phyloP scores from a whole-genome alignment of 2,797 vertebrate genomes.

The Strix occidentalis region DNA sequence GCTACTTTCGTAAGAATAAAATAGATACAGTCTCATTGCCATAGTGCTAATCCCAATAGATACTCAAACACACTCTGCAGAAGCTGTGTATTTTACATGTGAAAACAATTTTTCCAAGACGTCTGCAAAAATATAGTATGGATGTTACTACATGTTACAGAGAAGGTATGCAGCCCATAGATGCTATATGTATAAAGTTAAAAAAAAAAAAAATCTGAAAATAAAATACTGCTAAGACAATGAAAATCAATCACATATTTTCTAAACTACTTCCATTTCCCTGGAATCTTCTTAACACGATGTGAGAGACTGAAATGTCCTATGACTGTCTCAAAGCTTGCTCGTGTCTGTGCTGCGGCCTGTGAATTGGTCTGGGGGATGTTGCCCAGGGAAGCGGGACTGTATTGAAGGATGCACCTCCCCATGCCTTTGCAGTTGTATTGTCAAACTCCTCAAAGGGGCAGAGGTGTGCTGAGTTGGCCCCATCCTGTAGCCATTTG shows the following conservation, averaged over 20 bases:
- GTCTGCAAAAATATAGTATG: neutral
- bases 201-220: neutral
- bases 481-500: no score
- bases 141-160: neutral
- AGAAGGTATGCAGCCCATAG: neutral
- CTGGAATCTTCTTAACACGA: neutral
- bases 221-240: neutral
- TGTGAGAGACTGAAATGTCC: no score
- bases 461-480: no score
- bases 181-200: neutral
- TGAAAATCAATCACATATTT: neutral
- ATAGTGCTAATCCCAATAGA: neutral
- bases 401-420: no score
- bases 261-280: neutral
- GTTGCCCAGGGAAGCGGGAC: no score
- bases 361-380: no score
- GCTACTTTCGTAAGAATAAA: neutral
- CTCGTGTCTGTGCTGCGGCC: no score
- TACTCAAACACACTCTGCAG: neutral
- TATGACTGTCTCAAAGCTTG: no score
- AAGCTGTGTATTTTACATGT: neutral
- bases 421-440: no score
- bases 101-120: neutral
- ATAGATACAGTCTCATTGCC: neutral
- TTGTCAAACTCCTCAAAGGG: no score